Base-by-base conservation (phyloP, 2,797 vertebrate genomes). In the Chaunax sp. region DNA sequence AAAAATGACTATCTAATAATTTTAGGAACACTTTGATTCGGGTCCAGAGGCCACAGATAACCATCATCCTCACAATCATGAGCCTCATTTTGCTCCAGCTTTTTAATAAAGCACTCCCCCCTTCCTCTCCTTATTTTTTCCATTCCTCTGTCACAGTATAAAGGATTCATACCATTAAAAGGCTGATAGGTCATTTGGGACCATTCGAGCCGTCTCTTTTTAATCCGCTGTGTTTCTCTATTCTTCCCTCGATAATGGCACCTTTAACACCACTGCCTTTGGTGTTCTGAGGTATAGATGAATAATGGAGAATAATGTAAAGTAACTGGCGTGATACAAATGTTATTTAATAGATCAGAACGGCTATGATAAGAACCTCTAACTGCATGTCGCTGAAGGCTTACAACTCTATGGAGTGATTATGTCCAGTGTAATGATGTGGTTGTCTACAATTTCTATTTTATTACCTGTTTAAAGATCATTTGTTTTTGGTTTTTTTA, bases 131-230 rank as follows among this genome's bases (percentile, higher is more conserved):
- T 23, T 40, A 33, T 26, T 35, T 57, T 73, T 76, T 82, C 69
- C 49, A 74, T 76, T 77, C 61, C 63, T 81, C 72, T 75, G 79
- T 88, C 74, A 69, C 52, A 76, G 55, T 69, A 68, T 72, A 82
- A 84, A 79, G 68, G 74, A 87, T 77, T 85, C 69, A 82, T 71
- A 73, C 77, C 67, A 87, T 90, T 92, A 78, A 87, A 85, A 49
- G 62, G 75, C 68, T 84, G 73, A 83, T 87, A 75, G 81, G 80
- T 87, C 84, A 82, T 89, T 85, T 77, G 69, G 75, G 66, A 81
- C 75, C 23, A 82, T 79, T 72, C 46, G 75, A 86, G 64, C 50
- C 20, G 57, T 59, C 64, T 64, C 56, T 80, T 71, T 82, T 81
- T 76, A 77, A 85, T 80, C 68, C 67, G 77, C 64, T 79, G 57